Conservation (phyloP, 2,888 invertebrate genomes). For the Amblyteles armatorius region DNA sequence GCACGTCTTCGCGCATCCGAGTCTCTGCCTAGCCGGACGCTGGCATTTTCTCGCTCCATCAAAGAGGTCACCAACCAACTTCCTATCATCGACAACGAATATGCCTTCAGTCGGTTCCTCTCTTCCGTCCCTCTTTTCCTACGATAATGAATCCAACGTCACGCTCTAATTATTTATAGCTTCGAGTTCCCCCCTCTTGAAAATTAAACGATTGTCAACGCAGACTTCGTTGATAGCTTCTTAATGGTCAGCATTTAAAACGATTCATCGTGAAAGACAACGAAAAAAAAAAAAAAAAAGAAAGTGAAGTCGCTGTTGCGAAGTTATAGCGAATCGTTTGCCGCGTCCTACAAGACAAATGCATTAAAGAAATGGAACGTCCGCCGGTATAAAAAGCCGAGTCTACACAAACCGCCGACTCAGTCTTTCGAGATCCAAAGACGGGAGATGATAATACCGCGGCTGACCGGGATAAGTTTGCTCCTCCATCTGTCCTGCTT, state of each 20-base stretch:
- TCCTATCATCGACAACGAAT: constrained; percentile 8
- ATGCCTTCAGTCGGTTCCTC: not conserved
- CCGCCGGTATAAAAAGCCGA: constrained; percentile 71
- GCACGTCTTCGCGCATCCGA: not conserved
- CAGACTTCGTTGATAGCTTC: not conserved
- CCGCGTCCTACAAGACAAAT: constrained; percentile 75
- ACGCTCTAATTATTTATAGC: constrained; percentile 4
- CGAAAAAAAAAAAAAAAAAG: not conserved
- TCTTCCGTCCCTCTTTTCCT: not conserved
- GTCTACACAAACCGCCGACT: constrained; percentile 11
- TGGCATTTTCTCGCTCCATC: not conserved
- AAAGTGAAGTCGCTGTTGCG: constrained; percentile 19
- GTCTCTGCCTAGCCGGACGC: constrained; percentile 7
- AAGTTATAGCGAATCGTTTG: constrained; percentile 69
- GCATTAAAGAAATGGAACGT: constrained; percentile 71
- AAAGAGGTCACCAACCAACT: not conserved
- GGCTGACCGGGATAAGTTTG: constrained; percentile 22
- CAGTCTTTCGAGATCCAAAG: constrained; percentile 16
- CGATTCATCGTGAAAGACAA: not conserved
- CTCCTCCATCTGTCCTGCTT: constrained; percentile 33
- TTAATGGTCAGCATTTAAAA: not conserved
- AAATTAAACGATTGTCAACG: not conserved
- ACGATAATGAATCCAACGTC: not conserved
- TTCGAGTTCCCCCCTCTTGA: not conserved
- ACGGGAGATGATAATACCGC: constrained; percentile 34